Evolutionary conservation across 2,888 invertebrate species (phyloP).

Genomic region (Rhorus exstirpatorius): DNA sequence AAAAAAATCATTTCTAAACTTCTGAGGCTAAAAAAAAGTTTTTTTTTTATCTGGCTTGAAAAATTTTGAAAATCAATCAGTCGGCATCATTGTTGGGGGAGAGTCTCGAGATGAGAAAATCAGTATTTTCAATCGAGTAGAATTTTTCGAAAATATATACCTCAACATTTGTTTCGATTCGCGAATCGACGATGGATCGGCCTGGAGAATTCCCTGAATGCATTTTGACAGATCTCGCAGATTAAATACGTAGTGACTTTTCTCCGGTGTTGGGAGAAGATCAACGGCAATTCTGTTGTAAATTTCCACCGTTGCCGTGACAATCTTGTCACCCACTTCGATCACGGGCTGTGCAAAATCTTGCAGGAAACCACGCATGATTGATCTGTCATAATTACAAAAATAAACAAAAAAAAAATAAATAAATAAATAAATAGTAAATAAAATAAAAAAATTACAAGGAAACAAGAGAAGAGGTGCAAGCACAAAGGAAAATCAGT

Average conservation of each 20-base stretch:
- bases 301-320: slow-evolving; percentile 94
- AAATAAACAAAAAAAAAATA: slow-evolving; percentile 8
- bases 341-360: slow-evolving; percentile 92
- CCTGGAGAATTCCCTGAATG: slow-evolving; percentile 95
- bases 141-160: slow-evolving; percentile 81
- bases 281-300: slow-evolving; percentile 93
- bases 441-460: slow-evolving; percentile 22
- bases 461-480: no score
- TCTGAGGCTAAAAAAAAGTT: no score
- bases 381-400: slow-evolving; percentile 89
- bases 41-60: no score
- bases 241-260: slow-evolving; percentile 97
- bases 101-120: no score
- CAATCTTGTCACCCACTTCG: slow-evolving; percentile 89
- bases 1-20: neutral
- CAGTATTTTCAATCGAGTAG: no score
- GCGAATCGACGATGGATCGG: slow-evolving; percentile 91
- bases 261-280: slow-evolving; percentile 95
- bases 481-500: no score
- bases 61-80: no score
- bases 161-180: slow-evolving; percentile 90
- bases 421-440: neutral
- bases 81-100: no score
- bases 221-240: slow-evolving; percentile 96
- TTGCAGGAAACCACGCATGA: slow-evolving; percentile 91